These are phyloP conservation scores for Oryctes rhinoceros DNA, from an alignment of 1,140 invertebrate genomes.

Conservation along the genomic window DNA sequence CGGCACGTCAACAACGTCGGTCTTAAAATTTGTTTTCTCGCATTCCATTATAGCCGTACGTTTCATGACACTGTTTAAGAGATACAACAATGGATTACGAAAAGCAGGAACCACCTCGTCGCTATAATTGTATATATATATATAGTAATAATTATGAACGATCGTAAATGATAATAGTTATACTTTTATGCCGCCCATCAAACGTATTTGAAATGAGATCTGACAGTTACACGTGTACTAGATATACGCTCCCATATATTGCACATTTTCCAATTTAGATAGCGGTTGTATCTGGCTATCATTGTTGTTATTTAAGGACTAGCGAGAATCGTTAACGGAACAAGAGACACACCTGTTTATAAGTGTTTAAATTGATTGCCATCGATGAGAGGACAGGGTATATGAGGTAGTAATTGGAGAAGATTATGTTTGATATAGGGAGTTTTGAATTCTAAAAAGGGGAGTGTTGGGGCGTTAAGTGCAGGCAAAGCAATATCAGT, in stretches of 20 bases:
- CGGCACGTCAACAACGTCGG: slow-evolving; percentile 3
- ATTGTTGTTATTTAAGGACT: background rate
- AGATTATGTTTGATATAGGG: background rate
- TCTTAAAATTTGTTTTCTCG: slow-evolving; percentile 14
- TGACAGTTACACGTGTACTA: background rate
- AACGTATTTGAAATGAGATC: background rate
- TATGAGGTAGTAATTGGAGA: background rate
- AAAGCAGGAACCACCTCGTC: background rate
- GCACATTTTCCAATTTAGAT: background rate
- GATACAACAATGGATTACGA: slow-evolving; percentile 15
- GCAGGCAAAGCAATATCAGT: background rate
- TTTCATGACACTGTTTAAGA: background rate
- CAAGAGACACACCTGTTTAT: background rate
- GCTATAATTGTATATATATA: background rate
- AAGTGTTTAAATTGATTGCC: background rate
- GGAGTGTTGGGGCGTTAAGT: background rate
- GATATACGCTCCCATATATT: background rate
- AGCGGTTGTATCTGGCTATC: background rate
- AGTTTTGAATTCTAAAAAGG: background rate
- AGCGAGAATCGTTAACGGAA: background rate
- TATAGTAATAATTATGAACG: background rate
- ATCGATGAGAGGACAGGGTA: background rate
- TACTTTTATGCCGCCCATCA: slow-evolving; percentile 2
- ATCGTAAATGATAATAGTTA: background rate
- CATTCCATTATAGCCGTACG: background rate